These are phyloP conservation scores for Squalus acanthias DNA, from an alignment of 2,797 vertebrate species.

Conservation along the genomic window DNA sequence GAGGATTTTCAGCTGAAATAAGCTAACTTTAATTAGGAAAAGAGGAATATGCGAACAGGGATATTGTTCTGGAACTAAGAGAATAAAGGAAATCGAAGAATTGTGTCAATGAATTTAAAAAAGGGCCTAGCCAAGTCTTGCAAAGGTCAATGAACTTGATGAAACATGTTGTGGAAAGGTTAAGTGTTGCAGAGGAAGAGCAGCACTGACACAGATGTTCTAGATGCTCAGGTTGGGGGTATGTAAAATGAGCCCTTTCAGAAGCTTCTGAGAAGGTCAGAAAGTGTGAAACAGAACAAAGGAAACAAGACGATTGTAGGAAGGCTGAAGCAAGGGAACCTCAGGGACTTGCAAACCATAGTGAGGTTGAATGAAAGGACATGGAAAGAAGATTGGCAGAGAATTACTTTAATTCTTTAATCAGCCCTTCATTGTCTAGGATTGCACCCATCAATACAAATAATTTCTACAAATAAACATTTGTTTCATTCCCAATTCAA, in stretches of 20 bases:
- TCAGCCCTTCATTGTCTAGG: not conserved
- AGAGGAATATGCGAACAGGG: not conserved
- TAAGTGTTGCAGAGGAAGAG: too few species aligned
- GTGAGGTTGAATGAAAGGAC: not conserved
- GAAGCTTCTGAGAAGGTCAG: not conserved
- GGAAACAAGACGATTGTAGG: too few species aligned
- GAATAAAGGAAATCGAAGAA: too few species aligned
- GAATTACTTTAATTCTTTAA: not conserved
- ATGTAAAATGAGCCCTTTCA: too few species aligned
- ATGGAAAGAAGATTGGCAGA: not conserved
- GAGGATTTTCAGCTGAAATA: not conserved
- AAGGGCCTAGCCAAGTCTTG: too few species aligned
- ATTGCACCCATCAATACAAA: not conserved
- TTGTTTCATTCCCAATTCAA: not conserved
- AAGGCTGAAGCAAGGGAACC: too few species aligned
- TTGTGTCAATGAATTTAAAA: too few species aligned
- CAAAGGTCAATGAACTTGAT: too few species aligned
- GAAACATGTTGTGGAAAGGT: too few species aligned
- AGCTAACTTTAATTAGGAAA: not conserved
- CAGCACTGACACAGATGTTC: too few species aligned
- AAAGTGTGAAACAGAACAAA: not conserved
- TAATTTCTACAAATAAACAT: not conserved
- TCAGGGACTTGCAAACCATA: too few species aligned
- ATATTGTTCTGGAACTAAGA: not conserved
- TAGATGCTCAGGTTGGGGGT: too few species aligned